Base-by-base conservation (phyloP, 2,888 invertebrate species). In the Boloria euphrosyne region DNA sequence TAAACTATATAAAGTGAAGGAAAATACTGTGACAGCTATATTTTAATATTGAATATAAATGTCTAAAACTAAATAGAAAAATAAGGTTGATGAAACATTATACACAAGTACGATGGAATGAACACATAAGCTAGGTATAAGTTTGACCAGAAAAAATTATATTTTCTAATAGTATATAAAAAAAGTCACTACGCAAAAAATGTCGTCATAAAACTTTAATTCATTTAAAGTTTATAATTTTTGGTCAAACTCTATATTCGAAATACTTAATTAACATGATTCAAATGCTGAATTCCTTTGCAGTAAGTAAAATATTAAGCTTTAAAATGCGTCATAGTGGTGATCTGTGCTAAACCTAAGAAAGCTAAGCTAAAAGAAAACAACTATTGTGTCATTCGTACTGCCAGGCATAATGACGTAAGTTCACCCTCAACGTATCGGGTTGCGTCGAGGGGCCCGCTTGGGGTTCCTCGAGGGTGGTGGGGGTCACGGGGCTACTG, bases 211-310 rank as follows among this genome's bases (percentile, higher is more conserved):
- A 16, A 31, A 47, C 31, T 22, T 47, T 27, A 58, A 58, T 38
- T 2, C 31, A 38, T 38, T 31, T 6, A 5, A 38, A 16, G 22
- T 22, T 16, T 13, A 17, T 44, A 46, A 59, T 69, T 66, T 90
- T 69, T 69, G 69, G 60, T 53, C 53, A 59, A 59, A 68, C 68
- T 69, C 74, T 65, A 66, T 43, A n/a, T n/a, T 46, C 44, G 1
- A 52, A 43, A 69, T 50, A n/a, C n/a, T n/a, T n/a, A 62, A 58
- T 49, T 50, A 59, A 65, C 13, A 66, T 69, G 69, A 68, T 68
- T 82, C 87, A 89, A 90, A 91, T 90, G 90, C 89, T 91, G 90
- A 91, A 90, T 91, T 90, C 91, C 91, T 90, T 90, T 88, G 79
- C 71, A 60, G 73, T 73, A 68, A 72, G 70, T 77, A 75, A 79